Evolutionary conservation across 2,888 invertebrate genomes (phyloP).

Genomic region (Drosophila quinaria): DNA sequence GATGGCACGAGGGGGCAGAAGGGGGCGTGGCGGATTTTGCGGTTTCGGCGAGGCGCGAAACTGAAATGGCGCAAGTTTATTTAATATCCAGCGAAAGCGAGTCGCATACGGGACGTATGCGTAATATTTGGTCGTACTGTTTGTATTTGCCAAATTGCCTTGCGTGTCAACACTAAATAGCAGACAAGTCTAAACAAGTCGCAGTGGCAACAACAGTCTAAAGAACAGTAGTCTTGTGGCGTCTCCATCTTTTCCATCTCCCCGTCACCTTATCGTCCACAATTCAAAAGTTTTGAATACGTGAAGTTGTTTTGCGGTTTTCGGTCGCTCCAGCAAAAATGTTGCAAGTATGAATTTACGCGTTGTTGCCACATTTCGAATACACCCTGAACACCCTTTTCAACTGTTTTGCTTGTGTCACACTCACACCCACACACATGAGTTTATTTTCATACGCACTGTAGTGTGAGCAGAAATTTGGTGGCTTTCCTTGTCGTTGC

Average conservation of each 20-base stretch:
- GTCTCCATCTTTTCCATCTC: neutral
- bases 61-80: constrained; percentile 78
- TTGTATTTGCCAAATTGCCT: constrained; percentile 83
- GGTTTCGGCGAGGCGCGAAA: constrained; percentile 63
- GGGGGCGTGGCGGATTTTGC: constrained; percentile 8
- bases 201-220: constrained; percentile 14
- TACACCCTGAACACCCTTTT: constrained; percentile 65
- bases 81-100: constrained; percentile 67
- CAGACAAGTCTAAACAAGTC: constrained; percentile 64
- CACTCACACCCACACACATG: constrained; percentile 34
- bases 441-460: constrained; percentile 46
- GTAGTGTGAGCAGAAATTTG: constrained; percentile 33
- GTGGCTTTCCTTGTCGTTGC: constrained; percentile 25
- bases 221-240: constrained; percentile 14
- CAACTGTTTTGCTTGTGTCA: constrained; percentile 39
- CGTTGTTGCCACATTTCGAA: constrained; percentile 62
- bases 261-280: neutral
- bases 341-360: constrained; percentile 63
- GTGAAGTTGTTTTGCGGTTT: constrained; percentile 48
- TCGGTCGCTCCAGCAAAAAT: constrained; percentile 55
- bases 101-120: constrained; percentile 50
- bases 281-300: constrained; percentile 62
- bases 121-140: constrained; percentile 75
- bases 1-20: neutral
- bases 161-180: constrained; percentile 84